Conservation (phyloP, 2,113 vertebrate genomes). For the Carassius auratus region DNA sequence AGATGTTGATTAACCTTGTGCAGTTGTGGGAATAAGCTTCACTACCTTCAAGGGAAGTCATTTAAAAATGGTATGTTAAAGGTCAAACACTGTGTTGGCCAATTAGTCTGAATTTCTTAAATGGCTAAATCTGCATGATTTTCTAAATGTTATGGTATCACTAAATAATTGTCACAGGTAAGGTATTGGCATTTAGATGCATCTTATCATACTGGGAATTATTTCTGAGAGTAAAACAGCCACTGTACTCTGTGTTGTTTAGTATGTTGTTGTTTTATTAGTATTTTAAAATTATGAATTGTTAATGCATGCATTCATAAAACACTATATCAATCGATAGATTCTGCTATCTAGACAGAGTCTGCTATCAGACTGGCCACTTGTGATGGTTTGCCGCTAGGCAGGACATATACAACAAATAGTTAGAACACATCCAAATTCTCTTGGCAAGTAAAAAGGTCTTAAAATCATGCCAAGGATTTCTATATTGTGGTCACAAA, state of each 20-base stretch:
- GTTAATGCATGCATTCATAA: not conserved
- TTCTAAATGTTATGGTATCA: not conserved
- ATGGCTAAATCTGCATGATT: not conserved
- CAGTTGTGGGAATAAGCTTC: not conserved
- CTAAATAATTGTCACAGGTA: not conserved
- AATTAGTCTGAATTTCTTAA: conserved; percentile 27
- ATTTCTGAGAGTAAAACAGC: not conserved
- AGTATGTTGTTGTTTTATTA: no score
- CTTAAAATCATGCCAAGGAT: no score
- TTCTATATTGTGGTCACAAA: no score
- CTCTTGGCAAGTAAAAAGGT: no score
- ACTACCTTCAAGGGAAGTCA: not conserved
- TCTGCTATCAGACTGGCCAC: no score
- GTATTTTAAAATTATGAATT: not conserved
- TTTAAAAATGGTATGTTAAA: conserved; percentile 26
- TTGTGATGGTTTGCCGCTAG: no score
- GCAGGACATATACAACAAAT: no score
- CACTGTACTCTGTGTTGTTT: not conserved
- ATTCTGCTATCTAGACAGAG: no score
- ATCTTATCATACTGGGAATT: not conserved
- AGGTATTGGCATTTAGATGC: not conserved
- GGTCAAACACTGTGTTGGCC: not conserved
- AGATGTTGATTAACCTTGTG: not conserved
- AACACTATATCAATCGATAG: no score
- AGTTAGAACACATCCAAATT: no score